Base-by-base conservation (phyloP, 1,140 invertebrate genomes). In the Apis mellifera region DNA sequence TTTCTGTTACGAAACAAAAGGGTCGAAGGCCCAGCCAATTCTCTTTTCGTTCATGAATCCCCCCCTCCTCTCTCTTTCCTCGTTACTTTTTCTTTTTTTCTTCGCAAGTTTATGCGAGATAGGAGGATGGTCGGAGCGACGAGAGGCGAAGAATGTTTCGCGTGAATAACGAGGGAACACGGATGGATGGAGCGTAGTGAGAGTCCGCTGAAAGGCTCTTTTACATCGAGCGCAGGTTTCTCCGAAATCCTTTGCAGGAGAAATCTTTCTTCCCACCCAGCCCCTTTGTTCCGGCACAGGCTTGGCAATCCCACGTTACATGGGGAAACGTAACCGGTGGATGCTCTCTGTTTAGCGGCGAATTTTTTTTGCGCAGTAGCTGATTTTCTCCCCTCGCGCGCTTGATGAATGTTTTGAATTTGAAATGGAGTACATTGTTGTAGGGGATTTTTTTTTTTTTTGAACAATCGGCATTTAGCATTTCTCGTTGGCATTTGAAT, bases 1-100 rank as follows among this genome's bases (percentile, higher is more conserved):
- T 65, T 26, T 86, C 12, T 17, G 26, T 83, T 85, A 78, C 60
- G 80, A 86, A 86, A 83, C 57, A 64, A 83, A 69, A 65, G 71
- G 78, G 78, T 81, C 78, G 71, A 77, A 54, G 73, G 57, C 55
- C 65, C 65, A 21, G 21, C 48, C 48, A 54, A 59, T 23, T 17
- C n/a, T 15, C 12, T n/a, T n/a, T n/a, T 32, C 32, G 55, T 59
- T 73, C 55, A 1, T 11, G 9, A 17, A 62, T n/a, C 12, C 19
- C 19, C 11, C 4, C 12, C 11, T 9, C 9, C 1, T 17, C 0
- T 9, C 1, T 5, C n/a, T 60, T 13, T 12, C n/a, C 8, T 12
- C n/a, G n/a, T n/a, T 12, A 1, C 9, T 3, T 1, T 21, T 60
- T 23, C 11, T n/a, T n/a, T 13, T 8, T n/a, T 4, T 11, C 32